phyloP scores from a whole-genome alignment of 2,113 vertebrate species.

The Cygnus atratus region DNA sequence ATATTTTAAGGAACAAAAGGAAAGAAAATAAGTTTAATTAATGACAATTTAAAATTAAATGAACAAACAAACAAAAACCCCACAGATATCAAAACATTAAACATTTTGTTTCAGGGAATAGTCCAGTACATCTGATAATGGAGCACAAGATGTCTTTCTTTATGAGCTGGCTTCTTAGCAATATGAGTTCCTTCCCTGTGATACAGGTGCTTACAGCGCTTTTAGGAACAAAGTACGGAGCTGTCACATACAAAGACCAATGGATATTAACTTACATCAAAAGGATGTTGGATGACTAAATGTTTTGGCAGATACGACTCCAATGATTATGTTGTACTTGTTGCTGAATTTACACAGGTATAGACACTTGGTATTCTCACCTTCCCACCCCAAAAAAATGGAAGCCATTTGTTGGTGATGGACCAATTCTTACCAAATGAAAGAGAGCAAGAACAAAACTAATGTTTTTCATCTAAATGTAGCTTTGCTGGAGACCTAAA shows the following conservation, averaged over 20 bases:
- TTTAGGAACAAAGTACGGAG: background rate
- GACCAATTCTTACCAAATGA: background rate
- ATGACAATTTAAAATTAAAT: background rate
- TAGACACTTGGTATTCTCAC: background rate
- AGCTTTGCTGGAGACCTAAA: background rate
- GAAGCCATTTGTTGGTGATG: background rate
- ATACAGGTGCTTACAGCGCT: background rate
- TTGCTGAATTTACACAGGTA: background rate
- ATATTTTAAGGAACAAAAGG: background rate
- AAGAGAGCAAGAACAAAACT: background rate
- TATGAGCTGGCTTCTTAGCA: background rate
- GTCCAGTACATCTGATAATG: background rate
- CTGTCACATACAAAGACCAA: background rate
- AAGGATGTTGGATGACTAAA: background rate
- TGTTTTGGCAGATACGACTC: background rate
- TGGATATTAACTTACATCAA: background rate
- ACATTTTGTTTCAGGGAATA: background rate
- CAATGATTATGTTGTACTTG: fast-evolving
- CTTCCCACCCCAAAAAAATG: background rate
- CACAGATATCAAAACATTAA: background rate
- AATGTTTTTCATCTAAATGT: background rate
- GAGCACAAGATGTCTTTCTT: background rate
- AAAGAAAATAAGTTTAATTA: background rate
- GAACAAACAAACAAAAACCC: background rate
- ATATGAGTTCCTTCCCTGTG: background rate